These are phyloP conservation scores for Paramormyrops hopkinsi DNA, from an alignment of 2,797 vertebrate genomes.

Conservation along the genomic window DNA sequence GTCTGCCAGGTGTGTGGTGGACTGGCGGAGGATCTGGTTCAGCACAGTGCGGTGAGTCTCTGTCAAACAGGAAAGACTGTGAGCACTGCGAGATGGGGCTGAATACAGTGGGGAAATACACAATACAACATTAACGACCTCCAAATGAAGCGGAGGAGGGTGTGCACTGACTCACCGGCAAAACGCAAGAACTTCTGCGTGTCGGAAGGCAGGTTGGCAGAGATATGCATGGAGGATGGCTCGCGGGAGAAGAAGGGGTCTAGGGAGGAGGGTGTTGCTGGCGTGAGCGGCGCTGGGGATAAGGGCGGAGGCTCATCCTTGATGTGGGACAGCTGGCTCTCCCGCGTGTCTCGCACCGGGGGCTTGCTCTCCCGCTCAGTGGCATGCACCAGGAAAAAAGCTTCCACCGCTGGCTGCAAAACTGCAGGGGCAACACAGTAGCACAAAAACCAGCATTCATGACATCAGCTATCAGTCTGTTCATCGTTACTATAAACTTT, in stretches of 20 bases:
- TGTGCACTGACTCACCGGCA: conserved; percentile 63
- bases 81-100: not conserved
- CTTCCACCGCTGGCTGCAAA: conserved; percentile 88
- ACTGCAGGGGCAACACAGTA: conserved; percentile 51
- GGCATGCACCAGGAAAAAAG: conserved; percentile 92
- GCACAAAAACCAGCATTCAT: not conserved
- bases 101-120: not conserved
- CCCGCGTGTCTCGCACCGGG: conserved; percentile 83
- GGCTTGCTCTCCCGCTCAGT: conserved; percentile 93
- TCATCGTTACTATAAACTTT: not conserved
- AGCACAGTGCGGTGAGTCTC: conserved; percentile 93
- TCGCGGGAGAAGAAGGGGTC: conserved; percentile 93
- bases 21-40: conserved; percentile 91
- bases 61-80: conserved; percentile 34
- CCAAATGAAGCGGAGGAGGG: not conserved
- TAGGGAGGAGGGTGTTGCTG: conserved; percentile 85
- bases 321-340: conserved; percentile 76
- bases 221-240: conserved; percentile 92
- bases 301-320: conserved; percentile 69
- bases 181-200: conserved; percentile 95
- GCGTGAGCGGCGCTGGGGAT: conserved; percentile 84
- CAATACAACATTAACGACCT: not conserved
- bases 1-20: conserved; percentile 86
- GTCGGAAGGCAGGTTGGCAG: conserved; percentile 88
- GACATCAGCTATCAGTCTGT: not conserved